Evolutionary conservation across 2,797 vertebrate species (phyloP).

Genomic region (Melanotaenia pygmaea): DNA sequence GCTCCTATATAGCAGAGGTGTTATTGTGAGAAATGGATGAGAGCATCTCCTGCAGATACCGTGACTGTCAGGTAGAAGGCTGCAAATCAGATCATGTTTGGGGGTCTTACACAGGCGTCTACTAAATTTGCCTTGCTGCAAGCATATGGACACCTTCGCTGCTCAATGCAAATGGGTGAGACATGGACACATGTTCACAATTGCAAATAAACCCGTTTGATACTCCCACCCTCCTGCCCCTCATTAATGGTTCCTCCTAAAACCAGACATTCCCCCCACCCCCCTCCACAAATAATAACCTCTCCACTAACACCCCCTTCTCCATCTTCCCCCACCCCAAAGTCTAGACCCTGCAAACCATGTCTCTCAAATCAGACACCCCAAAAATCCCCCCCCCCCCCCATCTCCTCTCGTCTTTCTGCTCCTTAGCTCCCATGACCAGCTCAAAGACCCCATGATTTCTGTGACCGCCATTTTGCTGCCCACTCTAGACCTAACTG

Average conservation of each 20-base stretch:
- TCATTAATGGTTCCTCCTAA: conserved; percentile 78
- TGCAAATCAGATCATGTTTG: conserved; percentile 11
- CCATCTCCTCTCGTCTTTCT: conserved; percentile 29
- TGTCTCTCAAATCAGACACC: conserved; percentile 70
- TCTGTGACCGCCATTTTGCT: conserved; percentile 77
- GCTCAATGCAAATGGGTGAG: conserved; percentile 81
- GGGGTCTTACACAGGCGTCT: conserved; percentile 41
- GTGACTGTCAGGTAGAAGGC: conserved; percentile 25
- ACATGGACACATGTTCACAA: conserved; percentile 73
- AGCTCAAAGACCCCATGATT: conserved; percentile 72
- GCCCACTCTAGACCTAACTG: conserved; percentile 75
- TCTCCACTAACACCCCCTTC: conserved; percentile 56
- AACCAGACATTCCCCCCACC: conserved; percentile 68
- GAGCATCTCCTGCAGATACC: conserved; percentile 37
- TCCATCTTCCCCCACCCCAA: conserved; percentile 54
- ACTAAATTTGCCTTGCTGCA: conserved; percentile 48
- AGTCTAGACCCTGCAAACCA: conserved; percentile 73
- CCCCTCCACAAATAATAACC: conserved; percentile 77
- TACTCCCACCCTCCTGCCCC: conserved; percentile 34
- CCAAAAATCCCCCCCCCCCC: conserved; percentile 33
- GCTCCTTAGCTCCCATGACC: conserved; percentile 68
- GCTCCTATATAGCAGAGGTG: conserved; percentile 39
- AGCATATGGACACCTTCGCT: conserved; percentile 75
- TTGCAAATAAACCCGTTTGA: conserved; percentile 70
- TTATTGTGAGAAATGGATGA: conserved; percentile 55